These are phyloP conservation scores for Lacanobia wlatinum DNA, from an alignment of 2,888 invertebrate species.

Conservation along the genomic window DNA sequence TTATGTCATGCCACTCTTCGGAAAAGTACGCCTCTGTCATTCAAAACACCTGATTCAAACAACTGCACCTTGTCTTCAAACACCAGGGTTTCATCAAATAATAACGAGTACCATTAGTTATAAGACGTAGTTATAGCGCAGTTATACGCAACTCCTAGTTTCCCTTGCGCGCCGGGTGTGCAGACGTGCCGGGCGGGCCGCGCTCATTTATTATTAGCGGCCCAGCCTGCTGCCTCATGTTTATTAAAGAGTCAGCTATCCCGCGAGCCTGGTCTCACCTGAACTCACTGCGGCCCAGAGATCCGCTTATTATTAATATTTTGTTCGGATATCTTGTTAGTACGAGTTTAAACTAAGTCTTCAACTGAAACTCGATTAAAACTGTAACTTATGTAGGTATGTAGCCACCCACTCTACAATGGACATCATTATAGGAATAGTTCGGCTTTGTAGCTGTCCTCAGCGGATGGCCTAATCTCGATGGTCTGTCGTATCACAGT, in stretches of 20 bases:
- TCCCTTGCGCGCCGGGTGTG: conserved; percentile 65
- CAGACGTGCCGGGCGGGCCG: conserved; percentile 66
- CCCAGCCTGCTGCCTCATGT: conserved; percentile 77
- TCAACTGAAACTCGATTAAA: conserved; percentile 17
- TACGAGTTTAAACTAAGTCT: conserved; percentile 31
- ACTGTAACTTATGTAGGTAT: not conserved
- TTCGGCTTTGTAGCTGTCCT: not conserved
- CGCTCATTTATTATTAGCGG: conserved; percentile 82
- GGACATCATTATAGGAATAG: not conserved
- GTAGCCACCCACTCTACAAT: not conserved
- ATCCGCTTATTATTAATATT: conserved; percentile 71
- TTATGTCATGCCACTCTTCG: not conserved
- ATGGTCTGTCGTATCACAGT: not conserved
- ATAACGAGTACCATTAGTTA: conserved; percentile 60
- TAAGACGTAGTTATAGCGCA: conserved; percentile 58
- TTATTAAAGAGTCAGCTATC: conserved; percentile 79
- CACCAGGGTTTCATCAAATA: conserved; percentile 58
- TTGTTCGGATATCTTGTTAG: conserved; percentile 53
- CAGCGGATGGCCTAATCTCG: not conserved
- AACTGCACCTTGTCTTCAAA: conserved; percentile 21
- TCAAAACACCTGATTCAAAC: not conserved
- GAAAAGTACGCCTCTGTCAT: not conserved
- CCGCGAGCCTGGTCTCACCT: conserved; percentile 75
- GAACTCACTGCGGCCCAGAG: conserved; percentile 68
- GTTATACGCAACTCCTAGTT: conserved; percentile 60